Conservation (phyloP, 2,797 vertebrate species). For the Bradypus variegatus region DNA sequence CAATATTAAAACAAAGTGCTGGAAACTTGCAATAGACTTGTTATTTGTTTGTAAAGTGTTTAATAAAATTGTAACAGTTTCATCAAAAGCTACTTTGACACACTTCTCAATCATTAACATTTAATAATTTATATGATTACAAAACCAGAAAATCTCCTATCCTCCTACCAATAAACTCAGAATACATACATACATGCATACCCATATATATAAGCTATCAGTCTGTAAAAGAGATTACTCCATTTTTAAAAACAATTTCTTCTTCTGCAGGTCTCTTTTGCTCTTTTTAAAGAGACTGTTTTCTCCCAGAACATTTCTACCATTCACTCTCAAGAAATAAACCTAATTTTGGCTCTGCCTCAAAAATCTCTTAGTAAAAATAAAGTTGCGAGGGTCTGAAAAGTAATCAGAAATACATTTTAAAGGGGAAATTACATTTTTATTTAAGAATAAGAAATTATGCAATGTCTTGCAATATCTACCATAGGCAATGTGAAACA, state of each 20-base stretch:
- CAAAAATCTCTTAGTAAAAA: slow-evolving; percentile 54
- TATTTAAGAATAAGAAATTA: slow-evolving; percentile 66
- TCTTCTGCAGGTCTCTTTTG: slow-evolving; percentile 40
- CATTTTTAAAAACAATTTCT: slow-evolving; percentile 27
- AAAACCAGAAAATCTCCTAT: slow-evolving; percentile 10
- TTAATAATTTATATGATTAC: slow-evolving; percentile 37
- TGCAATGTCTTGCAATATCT: slow-evolving; percentile 60
- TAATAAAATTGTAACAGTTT: slow-evolving; percentile 32
- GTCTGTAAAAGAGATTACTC: slow-evolving; percentile 21
- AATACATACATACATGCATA: not conserved
- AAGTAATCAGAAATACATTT: slow-evolving; percentile 61
- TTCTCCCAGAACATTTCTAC: slow-evolving; percentile 43
- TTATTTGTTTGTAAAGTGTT: slow-evolving; percentile 26
- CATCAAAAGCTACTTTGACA: slow-evolving; percentile 28
- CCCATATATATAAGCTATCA: not conserved
- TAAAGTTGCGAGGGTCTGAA: slow-evolving; percentile 62
- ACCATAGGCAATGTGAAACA: slow-evolving; percentile 48
- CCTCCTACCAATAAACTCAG: slow-evolving; percentile 10
- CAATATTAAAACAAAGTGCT: slow-evolving; percentile 54
- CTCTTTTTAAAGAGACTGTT: slow-evolving; percentile 32
- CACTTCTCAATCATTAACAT: slow-evolving; percentile 37
- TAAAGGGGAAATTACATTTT: slow-evolving; percentile 66
- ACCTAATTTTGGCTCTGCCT: slow-evolving; percentile 52
- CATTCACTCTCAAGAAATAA: slow-evolving; percentile 38
- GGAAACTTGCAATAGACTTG: slow-evolving; percentile 9